phyloP scores from a whole-genome alignment of 1,140 invertebrate species.

The Drosophila pseudoobscura region DNA sequence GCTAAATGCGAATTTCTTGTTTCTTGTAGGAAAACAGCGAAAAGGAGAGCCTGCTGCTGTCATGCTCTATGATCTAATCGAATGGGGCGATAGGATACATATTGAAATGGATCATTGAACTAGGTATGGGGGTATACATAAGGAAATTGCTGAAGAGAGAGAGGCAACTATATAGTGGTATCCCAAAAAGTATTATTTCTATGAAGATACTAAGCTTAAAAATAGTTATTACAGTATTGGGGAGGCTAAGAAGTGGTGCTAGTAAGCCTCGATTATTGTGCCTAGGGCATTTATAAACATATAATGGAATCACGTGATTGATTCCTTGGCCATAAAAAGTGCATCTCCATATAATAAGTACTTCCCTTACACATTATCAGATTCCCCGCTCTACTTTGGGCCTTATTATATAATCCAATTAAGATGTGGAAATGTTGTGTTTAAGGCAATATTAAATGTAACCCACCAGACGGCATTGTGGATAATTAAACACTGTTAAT shows the following conservation, averaged over 20 bases:
- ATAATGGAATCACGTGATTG: too few relatives aligned
- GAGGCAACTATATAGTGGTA: background rate
- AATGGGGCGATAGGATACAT: constrained; percentile 35
- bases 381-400: background rate
- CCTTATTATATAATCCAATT: constrained; percentile 36
- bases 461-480: constrained; percentile 31
- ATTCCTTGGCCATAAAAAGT: too few relatives aligned
- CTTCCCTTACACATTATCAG: background rate
- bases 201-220: too few relatives aligned
- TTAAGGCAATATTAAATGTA: constrained; percentile 47
- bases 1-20: constrained; percentile 76
- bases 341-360: too few relatives aligned
- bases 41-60: constrained; percentile 22
- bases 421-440: constrained; percentile 22
- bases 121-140: background rate
- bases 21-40: constrained; percentile 14
- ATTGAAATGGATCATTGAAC: constrained; percentile 29
- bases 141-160: too few relatives aligned
- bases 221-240: too few relatives aligned
- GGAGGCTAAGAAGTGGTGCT: too few relatives aligned
- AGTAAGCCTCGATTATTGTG: too few relatives aligned
- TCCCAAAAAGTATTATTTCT: background rate
- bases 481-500: constrained; percentile 46
- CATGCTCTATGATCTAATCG: constrained; percentile 38
- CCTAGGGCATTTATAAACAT: too few relatives aligned